Conservation (phyloP, 2,797 vertebrate genomes). For the Podarcis lilfordi region DNA sequence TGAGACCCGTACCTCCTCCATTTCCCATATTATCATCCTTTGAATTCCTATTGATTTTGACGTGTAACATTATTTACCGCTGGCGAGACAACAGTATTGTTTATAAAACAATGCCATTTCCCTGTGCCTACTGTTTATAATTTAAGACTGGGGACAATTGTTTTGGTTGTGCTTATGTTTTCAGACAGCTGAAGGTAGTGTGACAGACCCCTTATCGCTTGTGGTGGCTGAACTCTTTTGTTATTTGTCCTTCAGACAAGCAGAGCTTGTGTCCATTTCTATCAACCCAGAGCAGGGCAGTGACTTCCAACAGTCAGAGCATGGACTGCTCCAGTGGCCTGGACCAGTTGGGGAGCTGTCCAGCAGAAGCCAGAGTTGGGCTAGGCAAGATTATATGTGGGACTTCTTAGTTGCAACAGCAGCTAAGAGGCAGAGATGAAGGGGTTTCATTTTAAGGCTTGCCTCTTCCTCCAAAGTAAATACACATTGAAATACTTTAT, state of each 20-base stretch:
- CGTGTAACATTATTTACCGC: constrained; percentile 30
- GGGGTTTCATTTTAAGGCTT: background rate
- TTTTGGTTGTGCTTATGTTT: background rate
- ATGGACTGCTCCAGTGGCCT: background rate
- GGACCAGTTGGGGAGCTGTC: background rate
- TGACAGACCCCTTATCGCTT: background rate
- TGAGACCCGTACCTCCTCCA: constrained; percentile 8
- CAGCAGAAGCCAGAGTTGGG: background rate
- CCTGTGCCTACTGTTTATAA: background rate
- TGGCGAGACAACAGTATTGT: constrained; percentile 35
- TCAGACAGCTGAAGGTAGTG: background rate
- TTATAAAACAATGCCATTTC: background rate
- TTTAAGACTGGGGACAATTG: background rate
- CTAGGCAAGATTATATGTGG: background rate
- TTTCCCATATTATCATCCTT: constrained; percentile 13
- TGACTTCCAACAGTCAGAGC: background rate
- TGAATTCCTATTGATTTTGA: constrained; percentile 37
- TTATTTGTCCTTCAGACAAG: background rate
- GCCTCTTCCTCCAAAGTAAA: no score
- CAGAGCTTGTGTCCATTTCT: background rate
- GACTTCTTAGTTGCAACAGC: background rate
- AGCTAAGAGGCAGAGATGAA: background rate
- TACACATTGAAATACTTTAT: no score
- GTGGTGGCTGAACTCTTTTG: no score
- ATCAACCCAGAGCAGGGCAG: background rate